phyloP scores from a whole-genome alignment of 2,113 vertebrate genomes.

The Fukomys damarensis region DNA sequence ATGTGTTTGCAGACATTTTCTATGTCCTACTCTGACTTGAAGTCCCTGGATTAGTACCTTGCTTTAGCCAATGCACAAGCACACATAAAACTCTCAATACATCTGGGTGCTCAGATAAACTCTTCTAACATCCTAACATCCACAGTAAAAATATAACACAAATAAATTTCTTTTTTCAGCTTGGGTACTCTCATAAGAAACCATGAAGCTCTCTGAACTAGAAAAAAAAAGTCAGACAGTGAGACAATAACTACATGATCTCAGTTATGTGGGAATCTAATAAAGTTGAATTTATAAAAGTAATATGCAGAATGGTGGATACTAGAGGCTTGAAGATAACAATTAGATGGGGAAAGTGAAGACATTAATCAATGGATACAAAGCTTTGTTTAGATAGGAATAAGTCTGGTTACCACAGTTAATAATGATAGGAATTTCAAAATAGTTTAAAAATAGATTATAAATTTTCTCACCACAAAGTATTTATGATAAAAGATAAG shows the following conservation, averaged over 20 bases:
- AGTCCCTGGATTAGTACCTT: background rate
- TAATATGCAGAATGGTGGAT: background rate
- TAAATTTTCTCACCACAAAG: background rate
- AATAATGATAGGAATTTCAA: background rate
- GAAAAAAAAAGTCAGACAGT: background rate
- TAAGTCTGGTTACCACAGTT: background rate
- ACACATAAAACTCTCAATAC: background rate
- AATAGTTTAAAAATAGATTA: background rate
- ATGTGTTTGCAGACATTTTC: conserved; percentile 12
- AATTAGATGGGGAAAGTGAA: no score
- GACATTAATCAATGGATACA: background rate
- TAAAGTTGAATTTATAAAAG: background rate
- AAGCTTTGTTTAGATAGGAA: background rate
- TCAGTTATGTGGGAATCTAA: background rate
- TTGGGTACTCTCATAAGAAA: background rate
- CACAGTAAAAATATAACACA: background rate
- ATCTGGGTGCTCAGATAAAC: background rate
- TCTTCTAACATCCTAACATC: background rate
- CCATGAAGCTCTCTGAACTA: background rate
- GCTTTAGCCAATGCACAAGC: background rate
- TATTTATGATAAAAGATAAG: background rate
- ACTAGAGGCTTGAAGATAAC: background rate
- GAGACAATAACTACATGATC: background rate
- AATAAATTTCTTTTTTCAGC: background rate
- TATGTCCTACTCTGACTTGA: background rate